phyloP scores from a whole-genome alignment of 1,140 invertebrate species.

The Hyphantria cunea region DNA sequence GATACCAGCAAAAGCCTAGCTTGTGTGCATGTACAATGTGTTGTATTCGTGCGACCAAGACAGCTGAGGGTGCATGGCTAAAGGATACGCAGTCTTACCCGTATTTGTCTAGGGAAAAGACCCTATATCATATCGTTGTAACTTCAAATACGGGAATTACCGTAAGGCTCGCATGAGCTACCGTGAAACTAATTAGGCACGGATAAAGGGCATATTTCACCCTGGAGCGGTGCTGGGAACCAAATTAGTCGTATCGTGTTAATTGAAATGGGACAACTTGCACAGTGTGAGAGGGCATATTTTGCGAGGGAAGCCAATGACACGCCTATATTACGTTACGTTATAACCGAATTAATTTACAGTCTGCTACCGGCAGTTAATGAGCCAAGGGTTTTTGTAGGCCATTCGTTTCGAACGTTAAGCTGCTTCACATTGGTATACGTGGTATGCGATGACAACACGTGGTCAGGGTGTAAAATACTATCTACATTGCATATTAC shows the following conservation, averaged over 20 bases:
- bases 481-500: slow-evolving; percentile 17
- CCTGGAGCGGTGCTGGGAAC: slow-evolving; percentile 24
- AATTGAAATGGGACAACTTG: slow-evolving; percentile 38
- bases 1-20: no score
- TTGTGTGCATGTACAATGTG: no score
- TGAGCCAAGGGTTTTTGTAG: slow-evolving; percentile 29
- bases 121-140: slow-evolving; percentile 6
- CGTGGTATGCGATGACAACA: slow-evolving; percentile 16
- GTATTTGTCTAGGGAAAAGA: neutral
- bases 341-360: slow-evolving; percentile 32
- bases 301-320: slow-evolving; percentile 27
- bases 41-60: no score
- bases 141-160: slow-evolving; percentile 32
- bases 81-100: neutral
- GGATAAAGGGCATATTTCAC: slow-evolving; percentile 37
- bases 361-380: slow-evolving; percentile 22
- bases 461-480: slow-evolving; percentile 23
- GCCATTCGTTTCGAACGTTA: slow-evolving; percentile 27
- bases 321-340: slow-evolving; percentile 29
- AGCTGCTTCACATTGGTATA: slow-evolving; percentile 11
- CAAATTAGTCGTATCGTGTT: slow-evolving; percentile 38
- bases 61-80: neutral
- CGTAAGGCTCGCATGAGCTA: slow-evolving; percentile 32
- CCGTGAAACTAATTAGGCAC: slow-evolving; percentile 34
- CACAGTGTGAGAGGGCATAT: slow-evolving; percentile 13